Evolutionary conservation across 1,140 invertebrate genomes (phyloP), one percentile per base, ranked within the genome.

Genomic region (Macrosteles quadrilineatus): DNA sequence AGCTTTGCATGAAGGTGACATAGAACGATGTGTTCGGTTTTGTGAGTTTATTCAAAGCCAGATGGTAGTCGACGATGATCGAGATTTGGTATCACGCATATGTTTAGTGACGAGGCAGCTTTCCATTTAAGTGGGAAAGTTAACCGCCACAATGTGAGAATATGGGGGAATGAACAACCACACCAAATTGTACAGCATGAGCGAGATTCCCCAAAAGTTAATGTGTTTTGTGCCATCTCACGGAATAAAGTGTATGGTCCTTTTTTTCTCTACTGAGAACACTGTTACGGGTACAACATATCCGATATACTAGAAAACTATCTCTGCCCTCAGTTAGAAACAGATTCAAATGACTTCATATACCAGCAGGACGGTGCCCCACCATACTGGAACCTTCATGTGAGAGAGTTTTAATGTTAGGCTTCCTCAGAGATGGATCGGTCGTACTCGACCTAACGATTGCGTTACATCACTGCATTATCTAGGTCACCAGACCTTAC

Each of bases 151-250:
- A 67, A 71, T 55, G 64, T 67, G n/a, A 17, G 69, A 29, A 71
- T 63, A 27, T 67, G 69, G 69, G 64, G 43, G 27, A 19, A n/a
- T 14, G 64, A 71, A 67, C 40, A 71, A 53, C 64, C 69, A 9
- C 36, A 19, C 9, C 19, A 21, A 1, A 23, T 19, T 1, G n/a
- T 53, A 6, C 9, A 67, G 63, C 69, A 71, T 63, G 64, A 53
- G 32, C 65, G 64, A 17, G 64, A 71, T 71, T 67, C 63, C 17
- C 65, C 59, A 1, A 71, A 71, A 36, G 25, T 71, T 9, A 71
- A 71, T 1, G 50, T 71, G 12, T 71, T 36, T 27, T 55, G 50
- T 29, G 70, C 65, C 32, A 23, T 68, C 12, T 9, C 17, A 23
- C 40, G 55, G 12, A 19, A 23, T 14, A 55, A 68, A 55, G 67